Evolutionary conservation across 2,113 vertebrate species (phyloP), one percentile per base, ranked within the genome.

Genomic region (Enhydra lutris): DNA sequence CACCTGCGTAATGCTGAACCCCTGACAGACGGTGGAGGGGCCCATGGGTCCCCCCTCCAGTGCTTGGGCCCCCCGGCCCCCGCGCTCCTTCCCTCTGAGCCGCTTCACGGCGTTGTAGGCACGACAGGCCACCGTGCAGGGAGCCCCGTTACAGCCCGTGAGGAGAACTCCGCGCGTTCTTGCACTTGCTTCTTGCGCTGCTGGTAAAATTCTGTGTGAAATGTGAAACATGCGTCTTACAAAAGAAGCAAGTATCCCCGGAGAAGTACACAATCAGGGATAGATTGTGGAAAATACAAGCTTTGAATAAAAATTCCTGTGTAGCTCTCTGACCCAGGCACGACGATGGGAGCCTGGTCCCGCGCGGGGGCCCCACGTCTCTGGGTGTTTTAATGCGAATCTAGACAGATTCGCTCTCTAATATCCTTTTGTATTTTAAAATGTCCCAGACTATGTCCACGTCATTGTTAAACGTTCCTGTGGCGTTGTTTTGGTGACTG

Each of bases 31-130:
- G 1, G 42, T 2, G 13, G 6, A 45, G 73, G 42, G 3, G 13
- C 42, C 67, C 36, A 24, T 1, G 14, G 73, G 73, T 3, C 10
- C 39, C 39, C 15, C 47, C 47, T 12, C 7, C 74, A 47, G 42
- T 7, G 11, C 74, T 18, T 29, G 1, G 4, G 29, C 29, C 4
- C 26, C 1, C 29, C 42, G 42, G 21, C n/a, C 34, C 42, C n/a
- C 1, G 0, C 0, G 0, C 55, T 4, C 50, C 1, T 7, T 14
- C 39, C 26, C 21, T 67, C 63, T 2, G 10, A 45, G 8, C 57
- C 7, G 3, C 6, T 1, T 23, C 47, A 0, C 3, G 10, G 11
- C 85, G 1, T 1, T 4, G 5, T 4, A 17, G 5, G 20, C 39
- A 8, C 5, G 3, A 50, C n/a, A 8, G 36, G 52, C 3, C 47